Percentiles rank a stretch among this genome's conserved stretches.
These are phyloP conservation scores for Petrolisthes cinctipes DNA, from an alignment of 2,888 invertebrate species.

Conservation along the genomic window DNA sequence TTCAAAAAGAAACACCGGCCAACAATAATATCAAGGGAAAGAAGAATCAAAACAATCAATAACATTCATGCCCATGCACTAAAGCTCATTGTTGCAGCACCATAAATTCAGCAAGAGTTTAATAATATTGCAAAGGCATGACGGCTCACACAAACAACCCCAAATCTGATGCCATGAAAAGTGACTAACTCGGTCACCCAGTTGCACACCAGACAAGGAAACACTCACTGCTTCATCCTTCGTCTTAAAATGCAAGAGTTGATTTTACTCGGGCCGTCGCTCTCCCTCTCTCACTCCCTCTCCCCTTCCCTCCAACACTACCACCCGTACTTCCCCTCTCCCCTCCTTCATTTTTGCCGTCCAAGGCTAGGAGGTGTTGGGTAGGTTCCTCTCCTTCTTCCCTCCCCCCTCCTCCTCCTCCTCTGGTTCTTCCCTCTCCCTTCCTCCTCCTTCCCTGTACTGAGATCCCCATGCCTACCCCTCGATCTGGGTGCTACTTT, in stretches of 20 bases:
- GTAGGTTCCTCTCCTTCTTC: background rate
- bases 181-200: too few relatives aligned
- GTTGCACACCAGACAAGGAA: too few relatives aligned
- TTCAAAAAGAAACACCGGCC: too few relatives aligned
- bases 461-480: background rate
- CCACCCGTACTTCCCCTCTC: background rate
- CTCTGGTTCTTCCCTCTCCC: background rate
- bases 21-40: too few relatives aligned
- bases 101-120: too few relatives aligned
- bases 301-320: background rate
- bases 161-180: too few relatives aligned
- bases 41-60: too few relatives aligned
- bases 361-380: background rate
- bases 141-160: too few relatives aligned
- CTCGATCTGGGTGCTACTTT: background rate
- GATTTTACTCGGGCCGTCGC: background rate
- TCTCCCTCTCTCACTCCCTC: background rate
- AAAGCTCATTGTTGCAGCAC: too few relatives aligned
- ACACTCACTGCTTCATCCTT: too few relatives aligned
- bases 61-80: too few relatives aligned
- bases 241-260: background rate
- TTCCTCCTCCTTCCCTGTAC: background rate
- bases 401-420: background rate
- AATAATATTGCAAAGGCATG: too few relatives aligned
- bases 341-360: background rate